These are phyloP conservation scores for Trinectes maculatus DNA, from an alignment of 2,113 vertebrate genomes.

Conservation along the genomic window DNA sequence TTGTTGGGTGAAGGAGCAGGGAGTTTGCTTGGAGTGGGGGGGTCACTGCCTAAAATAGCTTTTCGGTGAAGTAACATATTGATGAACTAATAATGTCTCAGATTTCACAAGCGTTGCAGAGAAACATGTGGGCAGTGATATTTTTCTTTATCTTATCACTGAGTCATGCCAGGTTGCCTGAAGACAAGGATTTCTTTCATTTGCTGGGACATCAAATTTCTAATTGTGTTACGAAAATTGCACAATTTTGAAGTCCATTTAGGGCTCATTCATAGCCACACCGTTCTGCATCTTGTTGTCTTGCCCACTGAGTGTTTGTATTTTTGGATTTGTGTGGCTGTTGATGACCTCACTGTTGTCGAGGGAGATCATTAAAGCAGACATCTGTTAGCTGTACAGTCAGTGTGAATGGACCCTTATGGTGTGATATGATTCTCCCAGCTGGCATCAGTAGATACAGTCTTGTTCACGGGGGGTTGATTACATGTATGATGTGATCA, in stretches of 20 bases:
- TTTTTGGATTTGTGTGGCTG: slow-evolving; percentile 43
- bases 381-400: slow-evolving; percentile 73
- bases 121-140: slow-evolving; percentile 19
- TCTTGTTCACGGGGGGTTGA: slow-evolving; percentile 23
- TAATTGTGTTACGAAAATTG: not conserved
- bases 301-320: slow-evolving; percentile 20
- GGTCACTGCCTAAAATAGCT: slow-evolving; percentile 41
- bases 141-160: slow-evolving; percentile 9
- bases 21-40: slow-evolving; percentile 11
- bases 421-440: slow-evolving; percentile 69
- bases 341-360: slow-evolving; percentile 66
- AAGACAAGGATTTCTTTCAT: too few species aligned
- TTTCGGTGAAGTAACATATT: slow-evolving; percentile 17
- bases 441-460: slow-evolving; percentile 44
- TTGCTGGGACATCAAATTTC: accelerated
- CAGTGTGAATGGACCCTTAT: slow-evolving; percentile 64
- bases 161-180: not conserved
- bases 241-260: not conserved
- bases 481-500: slow-evolving; percentile 31
- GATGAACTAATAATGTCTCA: slow-evolving; percentile 58
- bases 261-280: not conserved
- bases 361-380: slow-evolving; percentile 76
- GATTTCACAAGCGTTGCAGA: slow-evolving; percentile 24
- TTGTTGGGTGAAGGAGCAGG: slow-evolving; percentile 64
- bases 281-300: not conserved